Base-by-base conservation (phyloP, 2,113 vertebrate species). In the Manacus vitellinus region DNA sequence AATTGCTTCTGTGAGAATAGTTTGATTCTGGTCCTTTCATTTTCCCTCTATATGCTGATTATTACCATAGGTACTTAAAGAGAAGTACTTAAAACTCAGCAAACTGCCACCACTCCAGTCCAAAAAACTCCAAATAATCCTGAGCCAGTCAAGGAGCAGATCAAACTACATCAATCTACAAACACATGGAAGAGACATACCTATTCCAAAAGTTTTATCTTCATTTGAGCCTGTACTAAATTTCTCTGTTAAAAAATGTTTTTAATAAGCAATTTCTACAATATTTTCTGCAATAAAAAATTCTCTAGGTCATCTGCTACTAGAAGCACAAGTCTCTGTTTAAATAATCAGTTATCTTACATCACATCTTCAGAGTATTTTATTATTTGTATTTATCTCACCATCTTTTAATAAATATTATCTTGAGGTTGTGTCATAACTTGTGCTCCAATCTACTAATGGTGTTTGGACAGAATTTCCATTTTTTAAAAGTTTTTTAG, bases 371-470 rank as follows among this genome's bases (percentile, higher is more conserved):
- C 39, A 75, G 12, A 90, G 13, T 17, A 52, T 39, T 85, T 66
- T 39, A 66, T 16, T 78, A 33, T 79, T 76, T 93, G 17, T 41
- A 67, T 44, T 95, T 90, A 82, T 43, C 18, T 82, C 89, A 46
- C 30, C 14, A 14, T 23, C 33, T 86, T 67, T 47, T 30, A 23
- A 82, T 46, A 85, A 70, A 41, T 47, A 43, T 30, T 66, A 66
- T 73, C 75, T 89, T 66, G 58, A 79, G 25, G 39, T 49, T 52
- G 14, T 58, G 23, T 86, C 39, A 56, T 67, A 86, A 74, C 43
- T 52, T 83, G 18, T 56, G 17, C 39, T 90, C 47, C 82, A 90
- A 80, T 94, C 63, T 92, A 9, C 63, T 95, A 94, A 94, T 62
- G 51, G 76, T 31, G 6, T 37, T 78, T 94, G 82, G 79, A 93